Conservation (phyloP, 1,140 invertebrate genomes). For the Brachionus koreanus region DNA sequence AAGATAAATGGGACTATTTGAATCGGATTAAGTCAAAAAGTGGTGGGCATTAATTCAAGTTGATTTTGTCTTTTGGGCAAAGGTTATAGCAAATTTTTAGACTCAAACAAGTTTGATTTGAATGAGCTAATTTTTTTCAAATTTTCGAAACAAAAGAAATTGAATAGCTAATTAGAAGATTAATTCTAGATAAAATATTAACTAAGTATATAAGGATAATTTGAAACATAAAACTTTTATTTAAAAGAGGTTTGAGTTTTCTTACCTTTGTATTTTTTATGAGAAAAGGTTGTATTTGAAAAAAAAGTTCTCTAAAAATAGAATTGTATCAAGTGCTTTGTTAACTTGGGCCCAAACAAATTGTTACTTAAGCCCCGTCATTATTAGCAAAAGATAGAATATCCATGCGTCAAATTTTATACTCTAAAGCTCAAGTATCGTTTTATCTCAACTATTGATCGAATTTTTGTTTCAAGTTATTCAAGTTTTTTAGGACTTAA, state of each 20-base stretch:
- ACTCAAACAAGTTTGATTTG: neutral
- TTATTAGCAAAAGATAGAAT: neutral
- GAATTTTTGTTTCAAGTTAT: neutral
- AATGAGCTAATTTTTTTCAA: conserved; percentile 29
- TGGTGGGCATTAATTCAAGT: conserved; percentile 8
- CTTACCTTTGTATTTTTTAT: neutral
- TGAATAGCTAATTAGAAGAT: conserved; percentile 33
- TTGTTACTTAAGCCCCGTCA: neutral
- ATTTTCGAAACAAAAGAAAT: conserved; percentile 15
- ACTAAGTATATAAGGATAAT: neutral
- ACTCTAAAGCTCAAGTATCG: neutral
- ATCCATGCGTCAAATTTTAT: neutral
- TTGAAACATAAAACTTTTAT: neutral
- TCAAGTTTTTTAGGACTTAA: neutral
- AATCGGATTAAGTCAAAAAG: neutral
- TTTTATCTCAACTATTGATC: neutral
- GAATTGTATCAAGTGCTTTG: neutral
- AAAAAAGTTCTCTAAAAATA: neutral
- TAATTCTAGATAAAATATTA: conserved; percentile 27
- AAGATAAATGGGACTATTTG: neutral
- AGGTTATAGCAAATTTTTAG: neutral
- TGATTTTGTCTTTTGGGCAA: neutral
- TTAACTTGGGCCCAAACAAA: neutral
- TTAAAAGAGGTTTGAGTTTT: neutral
- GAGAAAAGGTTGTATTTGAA: neutral